A percentile compares a stretch with the other conserved stretches of the same genome.
phyloP scores from a whole-genome alignment of 2,888 invertebrate genomes.

The Frankliniella intonsa region DNA sequence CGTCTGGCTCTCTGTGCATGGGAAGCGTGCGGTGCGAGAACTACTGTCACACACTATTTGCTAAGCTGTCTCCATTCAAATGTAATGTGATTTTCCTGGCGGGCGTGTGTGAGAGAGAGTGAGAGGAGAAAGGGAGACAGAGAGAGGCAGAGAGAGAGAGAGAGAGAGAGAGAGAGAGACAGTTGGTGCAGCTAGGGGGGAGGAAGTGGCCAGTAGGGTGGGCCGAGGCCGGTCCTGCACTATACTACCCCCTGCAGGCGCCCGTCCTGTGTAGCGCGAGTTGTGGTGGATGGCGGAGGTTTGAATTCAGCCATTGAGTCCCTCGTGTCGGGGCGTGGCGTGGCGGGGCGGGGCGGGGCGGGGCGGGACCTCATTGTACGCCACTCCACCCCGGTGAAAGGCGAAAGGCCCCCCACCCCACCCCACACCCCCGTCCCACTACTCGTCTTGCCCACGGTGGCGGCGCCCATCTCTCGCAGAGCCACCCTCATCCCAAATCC shows the following conservation, averaged over 20 bases:
- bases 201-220: background rate
- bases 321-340: background rate
- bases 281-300: too few relatives aligned
- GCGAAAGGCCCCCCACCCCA: background rate
- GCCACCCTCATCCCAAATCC: background rate
- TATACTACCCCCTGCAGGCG: background rate
- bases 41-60: too few relatives aligned
- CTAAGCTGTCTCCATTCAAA: too few relatives aligned
- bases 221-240: too few relatives aligned
- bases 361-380: background rate
- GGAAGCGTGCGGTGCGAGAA: too few relatives aligned
- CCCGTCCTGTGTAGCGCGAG: background rate
- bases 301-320: too few relatives aligned
- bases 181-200: background rate
- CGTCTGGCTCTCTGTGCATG: too few relatives aligned
- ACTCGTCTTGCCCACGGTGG: background rate
- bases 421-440: background rate
- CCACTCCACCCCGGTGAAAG: background rate
- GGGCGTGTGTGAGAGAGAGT: background rate
- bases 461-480: background rate
- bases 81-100: background rate
- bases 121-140: conserved; percentile 22
- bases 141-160: background rate
- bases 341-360: background rate
- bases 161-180: background rate